phyloP scores from a whole-genome alignment of 2,797 vertebrate genomes.

The Smutsia gigantea region DNA sequence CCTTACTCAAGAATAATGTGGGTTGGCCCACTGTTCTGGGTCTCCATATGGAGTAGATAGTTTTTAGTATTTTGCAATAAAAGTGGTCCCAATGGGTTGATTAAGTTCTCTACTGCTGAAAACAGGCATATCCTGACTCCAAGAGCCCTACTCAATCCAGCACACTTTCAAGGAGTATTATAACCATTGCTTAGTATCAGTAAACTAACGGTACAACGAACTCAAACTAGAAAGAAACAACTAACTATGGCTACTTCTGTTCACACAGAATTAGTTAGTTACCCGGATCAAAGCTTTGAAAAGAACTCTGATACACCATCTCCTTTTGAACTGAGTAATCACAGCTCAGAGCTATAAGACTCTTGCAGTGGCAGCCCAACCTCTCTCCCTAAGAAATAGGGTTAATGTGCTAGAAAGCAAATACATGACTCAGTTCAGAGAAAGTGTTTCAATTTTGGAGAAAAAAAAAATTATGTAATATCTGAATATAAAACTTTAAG shows the following conservation, averaged over 20 bases:
- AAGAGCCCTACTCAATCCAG: not conserved
- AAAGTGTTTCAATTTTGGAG: not conserved
- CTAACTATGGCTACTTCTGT: not conserved
- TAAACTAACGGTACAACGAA: constrained; percentile 29
- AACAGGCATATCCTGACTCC: not conserved
- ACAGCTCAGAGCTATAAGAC: not conserved
- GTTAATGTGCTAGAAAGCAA: not conserved
- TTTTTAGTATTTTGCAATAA: constrained; percentile 46
- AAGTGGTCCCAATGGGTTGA: not conserved
- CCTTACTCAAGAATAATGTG: constrained; percentile 25
- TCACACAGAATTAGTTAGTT: not conserved
- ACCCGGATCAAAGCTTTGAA: not conserved
- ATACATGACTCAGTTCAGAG: not conserved
- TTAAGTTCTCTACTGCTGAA: not conserved
- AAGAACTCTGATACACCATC: not conserved
- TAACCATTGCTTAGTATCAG: not conserved
- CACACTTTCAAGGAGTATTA: not conserved
- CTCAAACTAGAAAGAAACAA: not conserved
- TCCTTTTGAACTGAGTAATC: not conserved
- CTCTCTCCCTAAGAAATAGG: not conserved
- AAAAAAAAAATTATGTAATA: not conserved
- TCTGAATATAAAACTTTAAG: constrained; percentile 61
- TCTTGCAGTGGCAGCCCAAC: not conserved
- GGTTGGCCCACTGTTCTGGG: not conserved
- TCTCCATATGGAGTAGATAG: not conserved